These are phyloP conservation scores for Antennarius maculatus DNA, from an alignment of 2,797 vertebrate genomes.

Conservation along the genomic window DNA sequence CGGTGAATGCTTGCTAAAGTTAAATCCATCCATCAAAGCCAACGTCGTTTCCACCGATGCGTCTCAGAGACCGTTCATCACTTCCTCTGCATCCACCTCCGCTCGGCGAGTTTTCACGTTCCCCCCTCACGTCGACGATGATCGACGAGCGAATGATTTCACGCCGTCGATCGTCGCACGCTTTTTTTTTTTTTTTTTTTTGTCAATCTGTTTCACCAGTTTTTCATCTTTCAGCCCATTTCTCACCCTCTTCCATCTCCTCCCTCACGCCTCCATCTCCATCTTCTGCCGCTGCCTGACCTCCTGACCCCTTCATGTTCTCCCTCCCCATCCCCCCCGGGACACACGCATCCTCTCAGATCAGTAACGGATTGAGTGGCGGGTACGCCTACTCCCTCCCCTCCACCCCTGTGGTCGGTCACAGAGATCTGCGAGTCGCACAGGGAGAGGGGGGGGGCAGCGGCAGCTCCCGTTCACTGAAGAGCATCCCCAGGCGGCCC, in stretches of 20 bases:
- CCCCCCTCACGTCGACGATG: not conserved
- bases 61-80: slow-evolving; percentile 6
- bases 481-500: slow-evolving; percentile 87
- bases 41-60: slow-evolving; percentile 20
- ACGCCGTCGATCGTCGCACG: slow-evolving; percentile 25
- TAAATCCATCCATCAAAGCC: slow-evolving; percentile 27
- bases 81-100: slow-evolving; percentile 27
- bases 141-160: slow-evolving; percentile 8
- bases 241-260: slow-evolving; percentile 47
- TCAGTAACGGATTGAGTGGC: slow-evolving; percentile 89
- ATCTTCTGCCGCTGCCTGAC: slow-evolving; percentile 26
- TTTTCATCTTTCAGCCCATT: slow-evolving; percentile 42
- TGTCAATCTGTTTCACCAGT: slow-evolving; percentile 11
- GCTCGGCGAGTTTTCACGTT: slow-evolving; percentile 14
- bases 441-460: slow-evolving; percentile 81
- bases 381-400: slow-evolving; percentile 93
- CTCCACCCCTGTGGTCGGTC: slow-evolving; percentile 92
- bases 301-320: slow-evolving; percentile 13
- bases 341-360: slow-evolving; percentile 73
- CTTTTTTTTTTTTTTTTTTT: not conserved
- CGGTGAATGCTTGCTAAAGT: slow-evolving; percentile 4
- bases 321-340: no score
- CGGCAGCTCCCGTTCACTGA: slow-evolving; percentile 83
- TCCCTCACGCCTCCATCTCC: slow-evolving; percentile 26
- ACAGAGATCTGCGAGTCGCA: slow-evolving; percentile 88